These are phyloP conservation scores for Acanthurus tractus DNA, from an alignment of 2,797 vertebrate genomes.

Conservation along the genomic window DNA sequence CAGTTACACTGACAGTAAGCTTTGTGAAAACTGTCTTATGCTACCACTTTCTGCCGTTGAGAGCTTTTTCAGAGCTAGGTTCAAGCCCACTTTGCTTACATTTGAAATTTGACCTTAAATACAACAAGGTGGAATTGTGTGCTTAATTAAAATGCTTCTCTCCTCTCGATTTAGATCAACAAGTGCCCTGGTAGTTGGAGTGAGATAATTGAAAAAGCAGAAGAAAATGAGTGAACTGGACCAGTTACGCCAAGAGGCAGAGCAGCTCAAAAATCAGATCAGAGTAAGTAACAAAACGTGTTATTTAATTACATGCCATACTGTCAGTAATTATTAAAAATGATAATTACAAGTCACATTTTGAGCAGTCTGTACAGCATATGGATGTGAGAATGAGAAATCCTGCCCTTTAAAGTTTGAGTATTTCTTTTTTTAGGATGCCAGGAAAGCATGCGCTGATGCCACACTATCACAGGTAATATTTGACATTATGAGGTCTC, in stretches of 20 bases:
- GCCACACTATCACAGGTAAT: constrained; percentile 98
- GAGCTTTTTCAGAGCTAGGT: background rate
- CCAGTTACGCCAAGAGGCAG: constrained; percentile 97
- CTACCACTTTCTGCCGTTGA: background rate
- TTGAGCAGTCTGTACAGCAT: background rate
- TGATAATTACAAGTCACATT: background rate
- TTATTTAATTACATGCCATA: background rate
- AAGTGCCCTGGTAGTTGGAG: constrained; percentile 89
- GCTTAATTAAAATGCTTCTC: constrained; percentile 22
- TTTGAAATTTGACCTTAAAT: constrained; percentile 15
- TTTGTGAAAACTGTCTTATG: background rate
- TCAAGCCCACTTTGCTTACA: background rate
- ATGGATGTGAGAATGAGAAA: background rate
- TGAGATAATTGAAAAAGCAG: constrained; percentile 87
- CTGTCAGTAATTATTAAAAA: background rate
- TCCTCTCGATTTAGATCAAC: constrained; percentile 84
- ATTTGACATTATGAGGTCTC: background rate
- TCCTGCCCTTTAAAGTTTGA: constrained; percentile 2
- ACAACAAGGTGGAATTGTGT: constrained; percentile 1
- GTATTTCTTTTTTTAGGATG: constrained; percentile 88
- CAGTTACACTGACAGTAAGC: background rate
- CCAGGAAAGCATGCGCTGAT: constrained; percentile 98
- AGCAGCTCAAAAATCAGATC: constrained; percentile 98
- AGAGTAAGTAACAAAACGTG: constrained; percentile 84
- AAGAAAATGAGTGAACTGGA: constrained; percentile 99